A percentile compares a stretch with the other conserved stretches of the same genome.
Evolutionary conservation across 2,888 invertebrate genomes (phyloP).

Genomic region (Hirudinaria manillensis): DNA sequence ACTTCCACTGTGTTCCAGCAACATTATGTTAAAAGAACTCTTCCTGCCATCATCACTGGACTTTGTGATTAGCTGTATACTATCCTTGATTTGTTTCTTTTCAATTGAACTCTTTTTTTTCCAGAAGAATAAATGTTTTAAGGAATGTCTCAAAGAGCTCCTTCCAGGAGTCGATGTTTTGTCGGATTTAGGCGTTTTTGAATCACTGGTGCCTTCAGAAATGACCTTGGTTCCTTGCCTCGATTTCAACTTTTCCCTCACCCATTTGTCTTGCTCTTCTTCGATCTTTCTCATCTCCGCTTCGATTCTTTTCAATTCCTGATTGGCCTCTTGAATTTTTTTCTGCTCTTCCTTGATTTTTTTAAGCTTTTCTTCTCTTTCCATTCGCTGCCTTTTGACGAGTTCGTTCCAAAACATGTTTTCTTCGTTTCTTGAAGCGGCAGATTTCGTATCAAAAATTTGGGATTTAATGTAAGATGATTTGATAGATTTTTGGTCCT

Average conservation of each 20-base stretch:
- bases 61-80: too few species aligned
- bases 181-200: background rate
- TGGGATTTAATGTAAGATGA: too few species aligned
- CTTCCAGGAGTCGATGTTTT: background rate
- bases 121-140: too few species aligned
- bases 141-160: too few species aligned
- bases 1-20: too few species aligned
- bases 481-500: background rate
- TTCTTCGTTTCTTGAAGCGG: background rate
- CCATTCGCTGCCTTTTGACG: background rate
- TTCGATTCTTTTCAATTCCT: conserved; percentile 24
- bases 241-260: conserved; percentile 4
- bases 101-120: too few species aligned
- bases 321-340: conserved; percentile 23
- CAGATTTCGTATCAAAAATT: background rate
- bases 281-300: conserved; percentile 16
- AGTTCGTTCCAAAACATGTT: conserved; percentile 1
- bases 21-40: too few species aligned
- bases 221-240: too few species aligned
- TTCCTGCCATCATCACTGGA: too few species aligned
- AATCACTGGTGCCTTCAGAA: background rate
- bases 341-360: conserved; percentile 21
- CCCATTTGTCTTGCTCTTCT: conserved; percentile 24
- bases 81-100: too few species aligned
- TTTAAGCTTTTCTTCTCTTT: background rate